Evolutionary conservation across 1,140 invertebrate genomes (phyloP).

Genomic region (Oedothorax gibbosus): DNA sequence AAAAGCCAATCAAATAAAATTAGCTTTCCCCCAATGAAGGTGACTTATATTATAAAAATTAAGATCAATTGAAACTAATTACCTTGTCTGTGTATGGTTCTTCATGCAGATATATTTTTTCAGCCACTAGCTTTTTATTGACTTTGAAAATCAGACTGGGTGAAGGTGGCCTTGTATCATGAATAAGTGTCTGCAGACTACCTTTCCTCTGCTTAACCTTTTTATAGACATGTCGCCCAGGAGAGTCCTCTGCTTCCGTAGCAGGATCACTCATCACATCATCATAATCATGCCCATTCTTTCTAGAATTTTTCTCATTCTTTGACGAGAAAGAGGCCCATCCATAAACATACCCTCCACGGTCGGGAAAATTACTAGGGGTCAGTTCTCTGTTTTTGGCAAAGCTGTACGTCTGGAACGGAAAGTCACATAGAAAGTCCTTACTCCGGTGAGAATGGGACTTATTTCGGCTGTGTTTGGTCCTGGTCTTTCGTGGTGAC

Average conservation of each 20-base stretch:
- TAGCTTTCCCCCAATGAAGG: too few species aligned
- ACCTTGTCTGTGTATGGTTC: conserved; percentile 69
- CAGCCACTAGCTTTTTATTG: conserved; percentile 67
- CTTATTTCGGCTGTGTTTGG: conserved; percentile 42
- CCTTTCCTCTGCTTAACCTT: conserved; percentile 56
- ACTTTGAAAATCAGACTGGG: conserved; percentile 53
- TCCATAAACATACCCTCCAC: conserved; percentile 36
- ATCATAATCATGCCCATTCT: conserved; percentile 42
- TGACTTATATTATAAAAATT: background rate
- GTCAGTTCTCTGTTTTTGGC: conserved; percentile 25
- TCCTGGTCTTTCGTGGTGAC: conserved; percentile 34
- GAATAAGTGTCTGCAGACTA: conserved; percentile 49
- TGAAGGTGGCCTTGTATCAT: conserved; percentile 35
- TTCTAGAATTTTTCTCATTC: conserved; percentile 34
- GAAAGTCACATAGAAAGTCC: conserved; percentile 32
- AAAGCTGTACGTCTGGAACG: background rate
- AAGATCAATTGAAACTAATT: conserved; percentile 7
- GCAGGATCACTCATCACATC: conserved; percentile 54
- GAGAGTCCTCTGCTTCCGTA: conserved; percentile 48
- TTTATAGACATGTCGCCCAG: conserved; percentile 46
- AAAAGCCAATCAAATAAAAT: too few species aligned
- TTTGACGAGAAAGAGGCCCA: conserved; percentile 44
- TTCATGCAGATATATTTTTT: conserved; percentile 68
- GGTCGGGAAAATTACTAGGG: conserved; percentile 7
- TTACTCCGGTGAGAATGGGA: conserved; percentile 48